phyloP scores from a whole-genome alignment of 1,140 invertebrate genomes.

The Polypedilum pembai region DNA sequence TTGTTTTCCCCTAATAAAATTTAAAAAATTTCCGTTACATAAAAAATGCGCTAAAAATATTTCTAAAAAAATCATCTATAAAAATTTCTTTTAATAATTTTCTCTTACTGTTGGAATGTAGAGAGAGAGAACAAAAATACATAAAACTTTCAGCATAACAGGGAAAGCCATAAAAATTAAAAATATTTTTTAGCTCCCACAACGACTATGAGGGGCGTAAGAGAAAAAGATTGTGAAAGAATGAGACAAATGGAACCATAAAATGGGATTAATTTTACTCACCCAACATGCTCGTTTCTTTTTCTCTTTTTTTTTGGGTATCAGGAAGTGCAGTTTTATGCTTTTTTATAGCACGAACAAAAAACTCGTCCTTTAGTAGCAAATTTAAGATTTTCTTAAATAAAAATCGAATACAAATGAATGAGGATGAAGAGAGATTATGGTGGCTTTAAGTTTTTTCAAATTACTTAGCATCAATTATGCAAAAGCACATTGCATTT shows the following conservation, averaged over 20 bases:
- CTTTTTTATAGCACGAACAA: neutral
- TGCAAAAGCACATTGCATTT: neutral
- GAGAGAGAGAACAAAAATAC: neutral
- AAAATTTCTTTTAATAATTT: neutral
- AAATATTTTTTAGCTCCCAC: neutral
- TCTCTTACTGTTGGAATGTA: neutral
- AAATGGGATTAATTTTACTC: conserved; percentile 9
- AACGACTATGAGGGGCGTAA: neutral
- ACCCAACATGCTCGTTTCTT: neutral
- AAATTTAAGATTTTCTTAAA: neutral
- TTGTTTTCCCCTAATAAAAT: neutral
- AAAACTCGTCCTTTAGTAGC: neutral
- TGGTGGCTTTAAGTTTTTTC: neutral
- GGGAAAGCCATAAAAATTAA: conserved; percentile 18
- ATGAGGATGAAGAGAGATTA: neutral
- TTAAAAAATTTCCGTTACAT: too few relatives aligned
- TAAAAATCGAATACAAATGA: neutral
- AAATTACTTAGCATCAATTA: conserved; percentile 2
- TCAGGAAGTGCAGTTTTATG: conserved; percentile 16
- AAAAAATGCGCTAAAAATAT: too few relatives aligned
- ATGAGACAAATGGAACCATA: conserved; percentile 16
- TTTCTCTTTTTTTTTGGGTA: neutral
- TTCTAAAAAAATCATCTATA: neutral
- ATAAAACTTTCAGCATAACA: conserved; percentile 13
- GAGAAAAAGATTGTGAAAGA: neutral